Evolutionary conservation across 2,888 invertebrate species (phyloP).

Genomic region (Gari tellinella): DNA sequence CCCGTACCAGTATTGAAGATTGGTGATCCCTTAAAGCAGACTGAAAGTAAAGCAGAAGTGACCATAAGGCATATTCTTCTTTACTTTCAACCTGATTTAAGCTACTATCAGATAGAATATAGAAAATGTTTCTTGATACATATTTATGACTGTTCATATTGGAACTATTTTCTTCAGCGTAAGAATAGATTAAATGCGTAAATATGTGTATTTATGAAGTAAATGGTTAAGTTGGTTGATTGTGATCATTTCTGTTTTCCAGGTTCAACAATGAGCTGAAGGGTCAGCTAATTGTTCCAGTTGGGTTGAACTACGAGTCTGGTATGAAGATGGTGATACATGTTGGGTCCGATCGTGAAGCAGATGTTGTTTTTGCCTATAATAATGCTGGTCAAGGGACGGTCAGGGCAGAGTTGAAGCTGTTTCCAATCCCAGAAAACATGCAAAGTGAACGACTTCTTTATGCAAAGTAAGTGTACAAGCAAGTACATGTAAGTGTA

Average conservation of each 20-base stretch:
- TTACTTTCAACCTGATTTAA: no score
- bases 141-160: no score
- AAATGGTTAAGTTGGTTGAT: not conserved
- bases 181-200: no score
- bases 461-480: slow-evolving; percentile 40
- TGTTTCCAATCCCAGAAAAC: slow-evolving; percentile 21
- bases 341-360: slow-evolving; percentile 23
- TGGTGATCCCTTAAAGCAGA: no score
- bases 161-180: no score
- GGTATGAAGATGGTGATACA: slow-evolving; percentile 31
- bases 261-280: slow-evolving; percentile 49
- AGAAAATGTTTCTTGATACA: no score
- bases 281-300: slow-evolving; percentile 40
- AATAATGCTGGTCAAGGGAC: not conserved
- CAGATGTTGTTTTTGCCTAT: not conserved
- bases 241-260: slow-evolving; percentile 3
- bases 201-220: not conserved
- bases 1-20: no score
- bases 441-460: slow-evolving; percentile 23
- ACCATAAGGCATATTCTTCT: no score
- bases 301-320: slow-evolving; percentile 30
- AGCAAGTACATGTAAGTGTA: no score
- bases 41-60: no score
- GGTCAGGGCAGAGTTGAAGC: slow-evolving; percentile 23
- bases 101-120: no score